Base-by-base conservation (phyloP, 2,113 vertebrate species). In the Cololabis saira region DNA sequence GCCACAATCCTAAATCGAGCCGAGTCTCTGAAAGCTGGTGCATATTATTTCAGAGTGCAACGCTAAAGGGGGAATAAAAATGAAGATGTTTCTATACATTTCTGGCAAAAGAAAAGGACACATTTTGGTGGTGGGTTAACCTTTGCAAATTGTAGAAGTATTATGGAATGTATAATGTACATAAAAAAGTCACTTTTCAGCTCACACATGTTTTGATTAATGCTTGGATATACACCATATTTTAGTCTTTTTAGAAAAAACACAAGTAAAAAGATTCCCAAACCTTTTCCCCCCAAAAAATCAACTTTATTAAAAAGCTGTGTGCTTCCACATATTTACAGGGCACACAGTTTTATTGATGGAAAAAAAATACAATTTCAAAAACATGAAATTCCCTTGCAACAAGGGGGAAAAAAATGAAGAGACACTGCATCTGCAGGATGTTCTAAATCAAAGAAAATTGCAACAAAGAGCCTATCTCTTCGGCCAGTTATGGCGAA, bases 401-500 rank as follows among this genome's bases (percentile, higher is more conserved):
- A 52, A 13, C 12, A 47, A 56, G 3, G 8, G 8, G 10, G 17
- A 68, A 54, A 12, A 17, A 50, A 51, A 33, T 8, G n/a, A 0
- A 3, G 6, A 16, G 51, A 61, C 2, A n/a, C 3, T 43, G 51
- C 59, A 48, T 76, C 19, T 73, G 51, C 0, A 50, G 10, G 24
- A 43, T 24, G 19, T 16, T 59, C n/a, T 17, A 42, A 70, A 78
- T 54, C 19, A 61, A 33, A 60, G 30, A 74, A 81, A 64, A 71
- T 3, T 0, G 10, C 14, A 22, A 52, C 4, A 60, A 37, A 24
- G 45, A 4, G 45, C 76, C 79, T 94, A 98, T 96, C 96, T 98
- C 90, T 95, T 97, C 1, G 97, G 96, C 96, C 97, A 98, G 75
- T 94, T 96, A 54, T 96, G 92, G 15, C 87, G 91, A 55, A 96